phyloP scores from a whole-genome alignment of 2,888 invertebrate genomes.

The Lasioglossum zephyrum region DNA sequence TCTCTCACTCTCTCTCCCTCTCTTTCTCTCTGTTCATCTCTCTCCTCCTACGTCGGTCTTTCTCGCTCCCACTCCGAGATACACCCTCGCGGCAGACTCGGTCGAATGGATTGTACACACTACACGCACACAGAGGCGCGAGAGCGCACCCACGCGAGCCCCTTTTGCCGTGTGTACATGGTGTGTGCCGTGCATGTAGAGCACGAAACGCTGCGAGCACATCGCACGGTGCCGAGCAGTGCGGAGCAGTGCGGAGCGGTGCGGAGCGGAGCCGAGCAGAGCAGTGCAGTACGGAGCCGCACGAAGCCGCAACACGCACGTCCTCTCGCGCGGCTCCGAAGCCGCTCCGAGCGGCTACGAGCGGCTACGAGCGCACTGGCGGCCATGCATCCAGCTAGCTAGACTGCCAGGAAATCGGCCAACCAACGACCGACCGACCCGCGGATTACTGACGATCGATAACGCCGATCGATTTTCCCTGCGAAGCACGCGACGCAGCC shows the following conservation, averaged over 20 bases:
- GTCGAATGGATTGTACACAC: slow-evolving; percentile 66
- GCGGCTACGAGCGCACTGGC: background rate
- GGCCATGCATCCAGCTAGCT: slow-evolving; percentile 49
- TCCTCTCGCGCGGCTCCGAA: slow-evolving; percentile 9
- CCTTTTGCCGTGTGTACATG: slow-evolving; percentile 27
- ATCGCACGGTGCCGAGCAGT: slow-evolving; percentile 11
- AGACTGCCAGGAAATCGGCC: slow-evolving; percentile 55
- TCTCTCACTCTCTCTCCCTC: background rate
- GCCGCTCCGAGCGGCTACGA: background rate
- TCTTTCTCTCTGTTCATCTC: background rate
- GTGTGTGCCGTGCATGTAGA: slow-evolving; percentile 16
- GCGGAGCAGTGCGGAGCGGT: background rate
- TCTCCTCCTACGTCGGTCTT: background rate
- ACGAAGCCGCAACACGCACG: slow-evolving; percentile 35
- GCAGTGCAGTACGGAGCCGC: background rate
- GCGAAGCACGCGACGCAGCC: slow-evolving; percentile 13
- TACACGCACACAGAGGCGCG: slow-evolving; percentile 42
- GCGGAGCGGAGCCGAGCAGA: background rate
- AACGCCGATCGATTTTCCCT: slow-evolving; percentile 58
- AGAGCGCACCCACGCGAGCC: slow-evolving; percentile 52
- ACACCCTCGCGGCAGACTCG: slow-evolving; percentile 66
- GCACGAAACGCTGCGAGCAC: slow-evolving; percentile 48
- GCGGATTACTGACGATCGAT: slow-evolving; percentile 60
- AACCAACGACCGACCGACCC: slow-evolving; percentile 39
- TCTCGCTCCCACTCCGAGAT: slow-evolving; percentile 48